Evolutionary conservation across 2,888 invertebrate species (phyloP), one percentile per base, ranked within the genome.

Genomic region (Mechanitis messenoides): DNA sequence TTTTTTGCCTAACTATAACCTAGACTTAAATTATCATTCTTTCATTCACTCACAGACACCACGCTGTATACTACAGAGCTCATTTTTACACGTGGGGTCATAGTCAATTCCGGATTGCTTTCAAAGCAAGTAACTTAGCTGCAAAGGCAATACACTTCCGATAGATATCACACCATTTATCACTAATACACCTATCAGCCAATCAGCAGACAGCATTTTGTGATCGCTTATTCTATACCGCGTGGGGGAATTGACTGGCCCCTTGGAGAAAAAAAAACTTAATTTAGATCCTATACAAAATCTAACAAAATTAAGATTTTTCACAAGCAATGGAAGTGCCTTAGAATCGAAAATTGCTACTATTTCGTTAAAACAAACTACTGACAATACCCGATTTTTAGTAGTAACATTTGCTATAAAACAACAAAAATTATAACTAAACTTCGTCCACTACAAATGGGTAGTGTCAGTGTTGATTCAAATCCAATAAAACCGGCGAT

Each of bases 1-100:
- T 61, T 50, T 66, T 86, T 85, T 79, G 84, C 90, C 90, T 90
- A 90, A 87, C 89, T 90, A 90, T 81, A 81, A 79, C 80, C 89
- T 90, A 89, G 79, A 82, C 87, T 88, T 89, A 87, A 78, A 79
- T 78, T 67, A 79, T 71, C 79, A 76, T 80, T 68, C 80, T 80
- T 71, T 74, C 67, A 65, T 68, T 60, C 71, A 67, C 68, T 62
- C 72, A 66, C 68, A 66, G 74, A 74, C 72, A 76, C 74, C 76
- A 69, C 75, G 77, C 80, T 81, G 84, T 72, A 77, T 85, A 81
- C 85, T 83, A 81, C 75, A 80, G 76, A 72, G 74, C 79, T 78
- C 83, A 79, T 81, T 82, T 79, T 87, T 87, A 88, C 75, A 81
- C 74, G 73, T 68, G 81, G 85, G 88, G 83, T 78, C 83, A 56